phyloP scores from a whole-genome alignment of 64 coral and sea anemone species.

The Dendrophyllia cribrosa region DNA sequence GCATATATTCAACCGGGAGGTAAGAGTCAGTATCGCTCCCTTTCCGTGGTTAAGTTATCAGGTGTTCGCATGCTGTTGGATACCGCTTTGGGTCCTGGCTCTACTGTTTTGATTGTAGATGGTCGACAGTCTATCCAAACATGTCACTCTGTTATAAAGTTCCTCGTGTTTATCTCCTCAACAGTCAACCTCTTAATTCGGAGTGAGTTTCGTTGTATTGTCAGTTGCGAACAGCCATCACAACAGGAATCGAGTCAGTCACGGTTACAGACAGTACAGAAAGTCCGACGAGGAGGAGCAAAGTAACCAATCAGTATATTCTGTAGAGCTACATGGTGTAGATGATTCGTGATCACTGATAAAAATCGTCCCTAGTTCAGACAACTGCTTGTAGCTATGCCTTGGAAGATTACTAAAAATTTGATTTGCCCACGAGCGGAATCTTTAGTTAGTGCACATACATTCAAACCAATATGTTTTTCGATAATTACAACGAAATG shows the following conservation, averaged over 20 bases:
- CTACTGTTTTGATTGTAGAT: constrained; percentile 68
- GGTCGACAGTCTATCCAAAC: constrained; percentile 38
- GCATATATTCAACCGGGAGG: constrained; percentile 57
- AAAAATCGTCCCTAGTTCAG: no score
- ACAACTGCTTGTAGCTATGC: no score
- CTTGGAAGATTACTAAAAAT: no score
- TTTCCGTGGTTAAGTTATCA: constrained; percentile 73
- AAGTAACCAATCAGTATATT: neutral
- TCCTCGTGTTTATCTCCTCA: constrained; percentile 62
- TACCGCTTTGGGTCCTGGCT: constrained; percentile 63
- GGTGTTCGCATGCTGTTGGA: constrained; percentile 69
- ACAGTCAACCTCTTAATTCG: constrained; percentile 78
- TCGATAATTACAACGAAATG: no score
- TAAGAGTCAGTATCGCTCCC: constrained; percentile 74
- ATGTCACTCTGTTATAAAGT: constrained; percentile 48
- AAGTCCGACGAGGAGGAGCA: neutral
- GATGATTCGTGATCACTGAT: no score
- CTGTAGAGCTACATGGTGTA: no score
- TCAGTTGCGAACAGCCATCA: neutral
- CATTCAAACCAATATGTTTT: no score
- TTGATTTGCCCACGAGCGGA: no score
- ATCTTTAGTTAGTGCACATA: no score
- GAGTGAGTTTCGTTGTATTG: constrained; percentile 18
- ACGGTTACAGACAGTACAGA: neutral
- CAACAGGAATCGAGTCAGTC: neutral